A percentile compares a stretch with the other conserved stretches of the same genome.
phyloP scores from a whole-genome alignment of 1,140 invertebrate genomes.

The Pseudomyrmex pallidus region DNA sequence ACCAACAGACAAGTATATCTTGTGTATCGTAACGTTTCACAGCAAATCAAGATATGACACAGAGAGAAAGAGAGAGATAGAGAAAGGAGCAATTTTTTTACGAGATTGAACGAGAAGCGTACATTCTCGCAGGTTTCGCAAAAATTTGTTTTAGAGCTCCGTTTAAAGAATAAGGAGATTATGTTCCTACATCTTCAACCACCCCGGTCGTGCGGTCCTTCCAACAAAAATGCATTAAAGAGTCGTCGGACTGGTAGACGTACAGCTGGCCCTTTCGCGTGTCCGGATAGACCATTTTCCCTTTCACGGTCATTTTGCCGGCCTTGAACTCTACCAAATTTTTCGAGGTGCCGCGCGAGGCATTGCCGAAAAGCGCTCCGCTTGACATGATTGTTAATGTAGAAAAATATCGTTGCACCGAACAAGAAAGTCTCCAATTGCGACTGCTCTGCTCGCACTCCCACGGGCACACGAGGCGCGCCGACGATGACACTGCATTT shows the following conservation, averaged over 20 bases:
- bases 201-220: constrained; percentile 94
- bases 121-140: constrained; percentile 63
- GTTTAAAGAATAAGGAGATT: constrained; percentile 14
- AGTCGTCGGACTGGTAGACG: constrained; percentile 98
- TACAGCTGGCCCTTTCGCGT: constrained; percentile 97
- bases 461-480: neutral
- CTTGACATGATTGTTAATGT: constrained; percentile 82
- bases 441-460: neutral
- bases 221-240: constrained; percentile 99
- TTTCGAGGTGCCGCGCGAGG: constrained; percentile 91
- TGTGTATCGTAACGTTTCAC: no score
- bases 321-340: constrained; percentile 98
- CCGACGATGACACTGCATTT: constrained; percentile 69
- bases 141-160: constrained; percentile 14
- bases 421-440: neutral
- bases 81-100: neutral
- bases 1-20: neutral
- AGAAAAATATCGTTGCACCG: neutral
- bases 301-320: constrained; percentile 98
- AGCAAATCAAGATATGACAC: no score
- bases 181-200: constrained; percentile 89
- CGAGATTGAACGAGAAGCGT: neutral
- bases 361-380: constrained; percentile 90
- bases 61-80: no score
- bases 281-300: constrained; percentile 97